phyloP scores from a whole-genome alignment of 2,113 vertebrate species.

The Erythrolamprus reginae region DNA sequence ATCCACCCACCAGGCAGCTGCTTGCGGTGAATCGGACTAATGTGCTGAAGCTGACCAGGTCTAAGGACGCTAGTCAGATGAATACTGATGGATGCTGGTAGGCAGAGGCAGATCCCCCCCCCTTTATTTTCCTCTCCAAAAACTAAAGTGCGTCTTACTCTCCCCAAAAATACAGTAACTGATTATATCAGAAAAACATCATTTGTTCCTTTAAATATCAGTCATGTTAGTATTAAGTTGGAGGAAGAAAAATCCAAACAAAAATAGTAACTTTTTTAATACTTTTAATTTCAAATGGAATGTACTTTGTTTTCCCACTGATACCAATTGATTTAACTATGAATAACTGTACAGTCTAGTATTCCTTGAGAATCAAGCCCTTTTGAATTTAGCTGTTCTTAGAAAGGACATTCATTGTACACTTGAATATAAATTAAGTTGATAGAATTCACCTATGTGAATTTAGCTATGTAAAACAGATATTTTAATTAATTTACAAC shows the following conservation, averaged over 20 bases:
- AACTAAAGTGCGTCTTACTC: too few species aligned
- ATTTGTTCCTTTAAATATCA: constrained; percentile 13
- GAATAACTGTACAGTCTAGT: too few species aligned
- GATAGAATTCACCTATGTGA: neutral
- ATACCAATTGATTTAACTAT: neutral
- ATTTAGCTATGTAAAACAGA: neutral
- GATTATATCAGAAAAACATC: constrained; percentile 31
- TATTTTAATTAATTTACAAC: neutral
- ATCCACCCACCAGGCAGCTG: too few species aligned
- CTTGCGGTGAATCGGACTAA: too few species aligned
- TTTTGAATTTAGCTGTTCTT: neutral
- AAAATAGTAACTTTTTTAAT: constrained; percentile 24
- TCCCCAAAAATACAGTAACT: constrained; percentile 5
- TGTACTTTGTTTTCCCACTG: neutral
- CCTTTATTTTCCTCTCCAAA: too few species aligned
- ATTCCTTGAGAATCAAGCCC: neutral
- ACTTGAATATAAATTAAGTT: neutral
- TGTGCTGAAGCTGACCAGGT: too few species aligned
- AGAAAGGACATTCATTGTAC: too few species aligned
- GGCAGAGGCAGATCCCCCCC: too few species aligned
- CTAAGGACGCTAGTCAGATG: too few species aligned
- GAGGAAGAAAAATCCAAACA: constrained; percentile 21
- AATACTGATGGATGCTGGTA: too few species aligned
- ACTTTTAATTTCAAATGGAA: constrained; percentile 8
- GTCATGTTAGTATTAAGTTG: constrained; percentile 35